phyloP scores from a whole-genome alignment of 2,113 vertebrate species.

The Pavo muticus region DNA sequence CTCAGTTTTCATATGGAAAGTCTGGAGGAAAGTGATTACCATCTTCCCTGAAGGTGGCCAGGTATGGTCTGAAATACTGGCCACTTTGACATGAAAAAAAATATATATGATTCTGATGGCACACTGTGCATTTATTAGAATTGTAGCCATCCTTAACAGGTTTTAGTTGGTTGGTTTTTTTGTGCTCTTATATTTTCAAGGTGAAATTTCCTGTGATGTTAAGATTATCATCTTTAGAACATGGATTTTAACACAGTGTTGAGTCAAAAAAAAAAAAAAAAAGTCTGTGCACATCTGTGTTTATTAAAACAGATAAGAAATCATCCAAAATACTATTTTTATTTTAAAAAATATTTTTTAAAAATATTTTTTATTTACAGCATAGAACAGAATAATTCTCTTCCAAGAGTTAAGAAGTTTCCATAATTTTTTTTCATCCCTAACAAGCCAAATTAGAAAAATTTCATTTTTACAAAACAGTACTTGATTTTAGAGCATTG shows the following conservation, averaged over 20 bases:
- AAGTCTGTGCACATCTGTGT: background rate
- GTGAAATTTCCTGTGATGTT: background rate
- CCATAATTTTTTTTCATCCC: no score
- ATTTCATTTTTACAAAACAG: background rate
- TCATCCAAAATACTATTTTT: background rate
- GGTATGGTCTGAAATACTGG: background rate
- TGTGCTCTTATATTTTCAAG: background rate
- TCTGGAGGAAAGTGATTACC: background rate
- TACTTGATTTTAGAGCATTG: background rate
- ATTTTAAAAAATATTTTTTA: background rate
- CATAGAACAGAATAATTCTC: background rate
- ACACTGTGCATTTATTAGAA: background rate
- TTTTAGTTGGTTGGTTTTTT: background rate
- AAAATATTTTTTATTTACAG: no score
- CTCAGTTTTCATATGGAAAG: background rate
- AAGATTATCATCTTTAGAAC: background rate
- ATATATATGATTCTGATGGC: background rate
- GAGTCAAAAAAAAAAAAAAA: no score
- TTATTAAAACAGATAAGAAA: background rate
- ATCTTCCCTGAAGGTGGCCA: background rate
- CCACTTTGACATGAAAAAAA: background rate
- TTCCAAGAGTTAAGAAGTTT: background rate
- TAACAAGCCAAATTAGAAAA: background rate
- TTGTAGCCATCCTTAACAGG: background rate
- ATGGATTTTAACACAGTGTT: background rate